Evolutionary conservation across 2,888 invertebrate species (phyloP).

Genomic region (Agrypnus murinus): DNA sequence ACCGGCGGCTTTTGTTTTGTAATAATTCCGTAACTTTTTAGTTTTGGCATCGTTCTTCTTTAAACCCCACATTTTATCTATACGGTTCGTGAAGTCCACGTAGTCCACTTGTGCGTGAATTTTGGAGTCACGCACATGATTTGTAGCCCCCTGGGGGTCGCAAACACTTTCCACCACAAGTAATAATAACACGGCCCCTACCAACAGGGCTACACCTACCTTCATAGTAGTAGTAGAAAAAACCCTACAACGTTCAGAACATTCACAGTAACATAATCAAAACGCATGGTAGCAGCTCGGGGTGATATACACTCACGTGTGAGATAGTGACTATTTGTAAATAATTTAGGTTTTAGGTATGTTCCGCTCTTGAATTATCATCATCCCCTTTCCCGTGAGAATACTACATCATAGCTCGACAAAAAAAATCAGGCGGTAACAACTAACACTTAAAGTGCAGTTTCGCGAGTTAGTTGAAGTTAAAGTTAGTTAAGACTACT

Average conservation of each 20-base stretch:
- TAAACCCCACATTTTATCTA: background rate
- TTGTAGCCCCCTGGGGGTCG: slow-evolving; percentile 31
- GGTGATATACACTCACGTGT: slow-evolving; percentile 16
- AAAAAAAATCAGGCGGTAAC: too few relatives aligned
- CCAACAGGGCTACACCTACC: slow-evolving; percentile 37
- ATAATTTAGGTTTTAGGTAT: slow-evolving; percentile 6
- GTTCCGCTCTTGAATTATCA: background rate
- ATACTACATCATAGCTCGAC: background rate
- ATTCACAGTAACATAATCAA: slow-evolving; percentile 35
- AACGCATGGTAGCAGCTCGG: slow-evolving; percentile 37
- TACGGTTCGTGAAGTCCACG: slow-evolving; percentile 2
- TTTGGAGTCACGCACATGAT: slow-evolving; percentile 35
- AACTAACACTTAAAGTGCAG: too few relatives aligned
- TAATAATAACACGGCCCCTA: slow-evolving; percentile 44
- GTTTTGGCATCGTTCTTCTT: slow-evolving; percentile 14
- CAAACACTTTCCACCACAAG: slow-evolving; percentile 40
- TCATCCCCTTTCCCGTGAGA: background rate
- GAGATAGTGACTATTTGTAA: slow-evolving; percentile 1
- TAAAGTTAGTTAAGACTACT: slow-evolving; percentile 21
- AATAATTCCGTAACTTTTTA: slow-evolving; percentile 16
- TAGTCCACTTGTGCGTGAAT: slow-evolving; percentile 23
- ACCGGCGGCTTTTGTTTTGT: slow-evolving; percentile 29
- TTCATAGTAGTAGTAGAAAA: slow-evolving; percentile 42
- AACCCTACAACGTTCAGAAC: slow-evolving; percentile 22
- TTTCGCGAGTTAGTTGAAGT: slow-evolving; percentile 26